Conservation (phyloP, 2,888 invertebrate genomes). For the Pseudococcus longispinus region DNA sequence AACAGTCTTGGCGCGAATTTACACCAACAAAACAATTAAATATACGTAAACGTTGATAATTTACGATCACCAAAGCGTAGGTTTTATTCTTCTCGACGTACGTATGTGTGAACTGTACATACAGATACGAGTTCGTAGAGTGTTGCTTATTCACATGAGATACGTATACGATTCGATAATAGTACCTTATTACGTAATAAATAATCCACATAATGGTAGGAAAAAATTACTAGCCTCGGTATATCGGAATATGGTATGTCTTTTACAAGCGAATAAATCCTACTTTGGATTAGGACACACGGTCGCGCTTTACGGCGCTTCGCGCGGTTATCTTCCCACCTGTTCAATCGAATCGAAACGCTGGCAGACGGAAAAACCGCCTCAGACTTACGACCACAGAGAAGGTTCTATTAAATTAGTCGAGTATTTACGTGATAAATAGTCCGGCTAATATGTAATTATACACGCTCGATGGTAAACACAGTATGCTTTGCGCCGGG, state of each 20-base stretch:
- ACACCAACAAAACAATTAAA: conserved; percentile 1
- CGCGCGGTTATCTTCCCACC: conserved; percentile 9
- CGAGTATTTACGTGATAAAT: conserved; percentile 24
- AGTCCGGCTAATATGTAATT: conserved; percentile 28
- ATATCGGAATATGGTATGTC: neutral
- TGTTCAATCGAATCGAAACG: neutral
- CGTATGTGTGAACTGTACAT: too few species aligned
- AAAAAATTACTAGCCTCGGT: neutral
- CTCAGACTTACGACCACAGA: neutral
- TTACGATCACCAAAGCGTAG: neutral
- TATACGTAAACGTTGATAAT: conserved; percentile 1
- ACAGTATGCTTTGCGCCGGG: neutral
- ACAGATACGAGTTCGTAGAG: neutral
- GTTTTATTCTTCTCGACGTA: neutral
- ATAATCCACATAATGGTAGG: conserved; percentile 12
- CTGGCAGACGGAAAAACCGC: neutral
- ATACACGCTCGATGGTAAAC: conserved; percentile 28
- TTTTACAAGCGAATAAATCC: conserved; percentile 5
- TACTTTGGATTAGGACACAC: conserved; percentile 1
- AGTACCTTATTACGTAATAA: conserved; percentile 15
- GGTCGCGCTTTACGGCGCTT: neutral
- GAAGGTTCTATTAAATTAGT: conserved; percentile 3
- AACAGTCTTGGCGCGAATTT: neutral
- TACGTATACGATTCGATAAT: neutral
- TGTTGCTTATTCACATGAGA: neutral